Evolutionary conservation across 2,888 invertebrate species (phyloP), one percentile per base, ranked within the genome.

Genomic region (Chrysolina haemoptera): DNA sequence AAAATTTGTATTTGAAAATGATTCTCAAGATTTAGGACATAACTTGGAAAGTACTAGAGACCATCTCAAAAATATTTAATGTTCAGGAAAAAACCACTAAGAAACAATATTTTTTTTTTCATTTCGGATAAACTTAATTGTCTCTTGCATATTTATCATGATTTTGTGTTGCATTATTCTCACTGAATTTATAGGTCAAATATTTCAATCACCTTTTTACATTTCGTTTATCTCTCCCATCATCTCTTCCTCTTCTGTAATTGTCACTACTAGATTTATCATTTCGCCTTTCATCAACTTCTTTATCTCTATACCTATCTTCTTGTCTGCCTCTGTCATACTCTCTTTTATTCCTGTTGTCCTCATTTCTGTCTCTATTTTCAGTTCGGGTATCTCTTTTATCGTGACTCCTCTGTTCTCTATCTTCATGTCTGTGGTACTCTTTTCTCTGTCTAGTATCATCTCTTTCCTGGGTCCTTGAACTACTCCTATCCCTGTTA

Each of bases 221-320:
- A 68, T 50, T 48, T 41, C 73, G 65, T 16, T 68, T 55, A 55
- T 74, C 35, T 48, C 79, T 76, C 40, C 78, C 71, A 68, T 80
- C 78, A 62, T 78, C 75, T 59, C 66, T 71, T 73, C 70, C 75
- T 71, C 79, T 73, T 68, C 73, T 74, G 43, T 78, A 73, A 20
- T 75, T 66, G 69, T 68, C 62, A 35, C 70, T 68, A 41, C 66
- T 75, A 46, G 71, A 70, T 20, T 41, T 48, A 62, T 53, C 40
- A 67, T 67, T 64, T 8, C 66, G 62, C 41, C 68, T 64, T 75
- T 71, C 53, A 18, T 71, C 35, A 68, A 69, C 73, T 68, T 43
- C 16, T 71, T 73, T 40, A 70, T 71, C 63, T 74, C 72, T 67
- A 16, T 71, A 20, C 68, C 73, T 73, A 53, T 69, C 27, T 48